Evolutionary conservation across 35 echinoderm and acorn worm species (phyloP), one percentile per base, ranked within the genome.

Genomic region (Chiridota heheva): DNA sequence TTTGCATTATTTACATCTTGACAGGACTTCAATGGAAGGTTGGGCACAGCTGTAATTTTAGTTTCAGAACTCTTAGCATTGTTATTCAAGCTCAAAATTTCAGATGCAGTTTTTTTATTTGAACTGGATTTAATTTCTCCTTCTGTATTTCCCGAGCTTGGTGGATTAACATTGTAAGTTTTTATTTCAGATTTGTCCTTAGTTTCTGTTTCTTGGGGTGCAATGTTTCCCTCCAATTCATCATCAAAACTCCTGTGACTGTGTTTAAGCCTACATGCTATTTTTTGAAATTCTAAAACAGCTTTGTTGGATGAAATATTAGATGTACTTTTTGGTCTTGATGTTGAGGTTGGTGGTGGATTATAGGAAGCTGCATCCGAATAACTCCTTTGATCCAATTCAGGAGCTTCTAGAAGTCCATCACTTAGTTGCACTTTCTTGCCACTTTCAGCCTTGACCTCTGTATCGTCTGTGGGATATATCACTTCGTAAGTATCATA

Each of bases 211-310:
- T 6, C 40, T 47, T 73, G 70, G 36, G 53, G 27, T 35, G 49
- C 35, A 32, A 20, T 58, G 47, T 31, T 15, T 22, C 10, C 48
- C 48, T 53, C 48, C 10, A 10, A 53, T 13, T 13, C 30, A n/a
- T 77, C 73, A n/a, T 34, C n/a, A n/a, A n/a, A n/a, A n/a, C n/a
- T 77, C 45, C 73, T 28, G 22, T 40, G 35, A 24, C 47, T 77
- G 73, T 77, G 73, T 16, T 77, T 77, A 12, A 77, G 32, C 5
- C 49, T 45, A 1, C 48, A 33, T 8, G 75, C 75, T 17, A 78
- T 15, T 39, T 78, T 78, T 57, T 78, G 75, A 36, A 78, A 78
- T 33, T 78, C 75, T 36, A 78, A 24, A 17, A 78, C 48, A 7
- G 13, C 36, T 28, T 16, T 20, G 48, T 22, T 20, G 26, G 75